Evolutionary conservation across 1,140 invertebrate species (phyloP), one percentile per base, ranked within the genome.

Genomic region (Bombus pyrosoma): DNA sequence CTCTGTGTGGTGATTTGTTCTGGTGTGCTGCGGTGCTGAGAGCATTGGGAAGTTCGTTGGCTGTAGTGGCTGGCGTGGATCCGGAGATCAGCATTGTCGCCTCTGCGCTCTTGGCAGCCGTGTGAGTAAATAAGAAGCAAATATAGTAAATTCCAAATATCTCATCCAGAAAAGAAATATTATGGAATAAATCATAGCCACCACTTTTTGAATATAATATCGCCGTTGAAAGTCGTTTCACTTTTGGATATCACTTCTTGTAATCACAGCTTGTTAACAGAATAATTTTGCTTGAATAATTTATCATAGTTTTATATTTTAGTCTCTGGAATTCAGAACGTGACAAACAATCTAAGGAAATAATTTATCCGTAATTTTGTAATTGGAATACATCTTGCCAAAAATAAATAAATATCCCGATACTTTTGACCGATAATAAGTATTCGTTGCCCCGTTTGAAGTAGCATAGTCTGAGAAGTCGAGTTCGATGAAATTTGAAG

Each of bases 1-100:
- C 97, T 68, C 94, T 98, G 6, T 96, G 97, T 82, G 97, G 97
- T 25, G 98, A 98, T 94, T 96, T 98, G 37, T 98, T 98, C 93
- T 98, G 98, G 97, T 95, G 94, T 72, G 95, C 95, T 8, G 97
- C 97, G n/a, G 97, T 98, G 78, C 95, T 98, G 37, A 97, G 97
- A 62, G 98, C 97, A 75, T 94, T 98, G 32, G 98, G 97, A 96
- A 95, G 94, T 84, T 93, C 94, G 12, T 88, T 95, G 57, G 92
- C 92, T 78, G 91, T 95, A 47, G 93, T 95, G n/a, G 93, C 91
- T 62, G 93, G 91, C 22, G 89, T 95, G 80, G 94, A 95, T 83
- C 89, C 91, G 28, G 93, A 92, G 75, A 86, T 95, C 83, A 94
- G 94, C 85, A 90, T 95, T 72, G 93, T 92, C 82, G 93, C 91